Evolutionary conservation across 2,113 vertebrate genomes (phyloP).

Genomic region (Nibea coibor): DNA sequence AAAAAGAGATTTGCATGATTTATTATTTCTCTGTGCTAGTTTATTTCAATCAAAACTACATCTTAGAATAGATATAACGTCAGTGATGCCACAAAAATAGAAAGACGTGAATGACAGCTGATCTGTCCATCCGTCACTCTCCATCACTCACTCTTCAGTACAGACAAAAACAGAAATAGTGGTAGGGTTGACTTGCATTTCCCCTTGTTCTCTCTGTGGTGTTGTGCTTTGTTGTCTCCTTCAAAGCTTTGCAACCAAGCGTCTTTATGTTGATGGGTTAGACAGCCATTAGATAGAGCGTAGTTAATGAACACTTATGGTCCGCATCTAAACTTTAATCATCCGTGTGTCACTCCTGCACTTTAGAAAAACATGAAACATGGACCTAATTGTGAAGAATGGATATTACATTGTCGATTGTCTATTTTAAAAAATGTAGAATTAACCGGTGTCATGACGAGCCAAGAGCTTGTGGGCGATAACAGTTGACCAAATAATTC

Average conservation of each 20-base stretch:
- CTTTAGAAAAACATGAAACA: constrained; percentile 66
- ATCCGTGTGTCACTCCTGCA: constrained; percentile 70
- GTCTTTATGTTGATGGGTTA: constrained; percentile 39
- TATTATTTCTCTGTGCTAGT: constrained; percentile 65
- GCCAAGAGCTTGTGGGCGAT: constrained; percentile 26
- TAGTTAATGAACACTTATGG: constrained; percentile 13
- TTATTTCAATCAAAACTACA: constrained; percentile 54
- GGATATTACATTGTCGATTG: constrained; percentile 52
- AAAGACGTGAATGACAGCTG: constrained; percentile 37
- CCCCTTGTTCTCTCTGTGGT: constrained; percentile 66
- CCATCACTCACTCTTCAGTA: constrained; percentile 16
- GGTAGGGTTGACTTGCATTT: constrained; percentile 31
- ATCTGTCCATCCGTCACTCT: constrained; percentile 19
- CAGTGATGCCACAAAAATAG: constrained; percentile 28
- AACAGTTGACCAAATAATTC: constrained; percentile 32
- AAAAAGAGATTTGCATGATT: constrained; percentile 72
- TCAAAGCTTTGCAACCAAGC: constrained; percentile 41
- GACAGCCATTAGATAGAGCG: constrained; percentile 38
- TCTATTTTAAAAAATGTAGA: constrained; percentile 43
- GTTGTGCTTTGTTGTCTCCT: constrained; percentile 66
- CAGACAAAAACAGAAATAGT: constrained; percentile 31
- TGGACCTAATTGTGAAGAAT: constrained; percentile 57
- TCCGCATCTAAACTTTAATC: constrained; percentile 25
- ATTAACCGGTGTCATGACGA: constrained; percentile 8
- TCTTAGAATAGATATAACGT: constrained; percentile 51